Evolutionary conservation across 92 coral and sea anemone species (phyloP).

Genomic region (Porites cylindrica): DNA sequence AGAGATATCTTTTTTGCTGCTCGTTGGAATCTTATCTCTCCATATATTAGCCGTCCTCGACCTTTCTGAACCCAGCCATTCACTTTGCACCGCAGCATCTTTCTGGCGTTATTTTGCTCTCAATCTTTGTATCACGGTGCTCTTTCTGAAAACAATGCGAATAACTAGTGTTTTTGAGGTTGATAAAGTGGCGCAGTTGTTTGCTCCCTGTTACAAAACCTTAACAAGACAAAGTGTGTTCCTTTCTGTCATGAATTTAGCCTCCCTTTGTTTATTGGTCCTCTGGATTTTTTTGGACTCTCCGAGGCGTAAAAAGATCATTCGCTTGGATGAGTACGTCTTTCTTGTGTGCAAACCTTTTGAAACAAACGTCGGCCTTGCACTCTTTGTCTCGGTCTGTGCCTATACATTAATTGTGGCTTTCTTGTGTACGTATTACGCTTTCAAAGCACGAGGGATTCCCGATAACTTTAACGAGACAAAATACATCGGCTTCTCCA

Average conservation of each 20-base stretch:
- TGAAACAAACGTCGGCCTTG: not conserved
- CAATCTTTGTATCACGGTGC: constrained; percentile 71
- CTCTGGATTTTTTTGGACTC: not conserved
- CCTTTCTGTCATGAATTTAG: not conserved
- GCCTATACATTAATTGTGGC: constrained; percentile 65
- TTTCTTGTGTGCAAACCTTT: not conserved
- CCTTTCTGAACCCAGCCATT: not conserved
- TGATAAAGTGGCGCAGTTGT: not conserved
- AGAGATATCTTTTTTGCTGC: constrained; percentile 4
- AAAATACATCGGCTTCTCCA: not conserved
- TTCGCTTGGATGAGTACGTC: not conserved
- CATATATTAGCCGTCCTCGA: not conserved
- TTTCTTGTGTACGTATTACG: constrained; percentile 60
- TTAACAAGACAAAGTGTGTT: not conserved
- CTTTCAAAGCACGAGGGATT: not conserved
- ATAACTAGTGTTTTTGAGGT: not conserved
- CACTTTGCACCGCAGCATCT: not conserved
- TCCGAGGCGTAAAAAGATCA: not conserved
- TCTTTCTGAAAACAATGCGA: constrained; percentile 66
- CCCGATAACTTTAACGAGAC: not conserved
- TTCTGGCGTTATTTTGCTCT: not conserved
- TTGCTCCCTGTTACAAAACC: not conserved
- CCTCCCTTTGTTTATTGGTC: not conserved
- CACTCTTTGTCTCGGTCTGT: not conserved
- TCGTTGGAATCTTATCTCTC: not conserved